Conservation (phyloP, 1,140 invertebrate species). For the Drosophila nigromelanica region DNA sequence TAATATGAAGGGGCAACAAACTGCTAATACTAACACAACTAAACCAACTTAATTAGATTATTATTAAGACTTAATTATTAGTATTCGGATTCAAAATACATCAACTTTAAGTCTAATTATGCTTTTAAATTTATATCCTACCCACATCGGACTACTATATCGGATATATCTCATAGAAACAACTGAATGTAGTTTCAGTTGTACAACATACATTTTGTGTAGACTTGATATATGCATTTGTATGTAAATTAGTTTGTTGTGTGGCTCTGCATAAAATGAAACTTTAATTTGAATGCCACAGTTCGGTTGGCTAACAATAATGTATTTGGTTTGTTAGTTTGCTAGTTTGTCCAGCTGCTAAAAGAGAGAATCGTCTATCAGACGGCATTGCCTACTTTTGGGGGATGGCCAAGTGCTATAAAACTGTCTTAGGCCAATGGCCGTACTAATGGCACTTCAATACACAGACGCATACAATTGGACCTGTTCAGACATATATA, state of each 20-base stretch:
- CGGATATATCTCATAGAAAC: background rate
- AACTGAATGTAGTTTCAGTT: no score
- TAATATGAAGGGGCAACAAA: no score
- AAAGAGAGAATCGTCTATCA: constrained; percentile 14
- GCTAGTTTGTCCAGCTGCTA: background rate
- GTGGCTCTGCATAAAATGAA: constrained; percentile 22
- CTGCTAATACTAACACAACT: no score
- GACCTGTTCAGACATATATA: background rate
- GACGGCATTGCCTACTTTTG: background rate
- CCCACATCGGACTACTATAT: no score
- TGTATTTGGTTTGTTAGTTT: constrained; percentile 6
- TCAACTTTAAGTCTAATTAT: no score
- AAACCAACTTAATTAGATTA: no score
- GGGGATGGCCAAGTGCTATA: constrained; percentile 26
- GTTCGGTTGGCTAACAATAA: constrained; percentile 26
- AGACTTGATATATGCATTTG: constrained; percentile 5
- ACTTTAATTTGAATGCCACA: constrained; percentile 17
- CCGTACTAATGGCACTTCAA: constrained; percentile 20
- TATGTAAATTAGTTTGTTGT: constrained; percentile 18
- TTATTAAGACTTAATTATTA: no score
- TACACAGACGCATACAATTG: background rate
- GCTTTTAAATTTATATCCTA: no score
- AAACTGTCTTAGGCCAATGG: constrained; percentile 43
- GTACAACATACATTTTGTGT: no score
- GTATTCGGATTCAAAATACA: no score